phyloP scores from a whole-genome alignment of 1,140 invertebrate genomes.

The Parasteatoda tepidariorum region DNA sequence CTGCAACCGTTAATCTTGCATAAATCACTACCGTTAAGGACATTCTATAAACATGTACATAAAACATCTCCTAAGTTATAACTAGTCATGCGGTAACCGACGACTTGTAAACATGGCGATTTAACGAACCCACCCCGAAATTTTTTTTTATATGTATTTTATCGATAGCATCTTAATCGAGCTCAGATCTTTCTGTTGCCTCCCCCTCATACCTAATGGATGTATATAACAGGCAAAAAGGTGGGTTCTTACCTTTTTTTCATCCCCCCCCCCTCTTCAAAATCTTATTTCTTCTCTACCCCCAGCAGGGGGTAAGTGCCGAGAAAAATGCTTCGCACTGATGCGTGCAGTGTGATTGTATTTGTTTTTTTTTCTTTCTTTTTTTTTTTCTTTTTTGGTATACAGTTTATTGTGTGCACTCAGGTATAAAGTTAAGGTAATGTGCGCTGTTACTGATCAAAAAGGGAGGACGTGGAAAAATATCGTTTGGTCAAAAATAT shows the following conservation, averaged over 20 bases:
- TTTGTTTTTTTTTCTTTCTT: no score
- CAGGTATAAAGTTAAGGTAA: slow-evolving; percentile 9
- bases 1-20: no score
- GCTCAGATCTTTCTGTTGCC: background rate
- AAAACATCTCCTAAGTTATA: background rate
- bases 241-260: no score
- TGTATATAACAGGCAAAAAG: no score
- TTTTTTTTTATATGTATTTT: no score
- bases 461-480: background rate
- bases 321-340: background rate
- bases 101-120: slow-evolving; percentile 22
- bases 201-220: background rate
- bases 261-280: no score
- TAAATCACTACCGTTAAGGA: no score
- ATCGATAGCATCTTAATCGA: background rate
- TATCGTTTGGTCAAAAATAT: no score
- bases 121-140: background rate
- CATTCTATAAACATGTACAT: no score
- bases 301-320: slow-evolving; percentile 1
- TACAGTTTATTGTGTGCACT: slow-evolving; percentile 15
- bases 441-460: background rate
- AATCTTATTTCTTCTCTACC: no score
- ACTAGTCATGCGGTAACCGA: background rate
- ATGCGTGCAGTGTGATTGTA: background rate
- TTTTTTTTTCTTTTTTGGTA: no score